These are phyloP conservation scores for Pomacea canaliculata DNA, from an alignment of 2,888 invertebrate species.

Conservation along the genomic window DNA sequence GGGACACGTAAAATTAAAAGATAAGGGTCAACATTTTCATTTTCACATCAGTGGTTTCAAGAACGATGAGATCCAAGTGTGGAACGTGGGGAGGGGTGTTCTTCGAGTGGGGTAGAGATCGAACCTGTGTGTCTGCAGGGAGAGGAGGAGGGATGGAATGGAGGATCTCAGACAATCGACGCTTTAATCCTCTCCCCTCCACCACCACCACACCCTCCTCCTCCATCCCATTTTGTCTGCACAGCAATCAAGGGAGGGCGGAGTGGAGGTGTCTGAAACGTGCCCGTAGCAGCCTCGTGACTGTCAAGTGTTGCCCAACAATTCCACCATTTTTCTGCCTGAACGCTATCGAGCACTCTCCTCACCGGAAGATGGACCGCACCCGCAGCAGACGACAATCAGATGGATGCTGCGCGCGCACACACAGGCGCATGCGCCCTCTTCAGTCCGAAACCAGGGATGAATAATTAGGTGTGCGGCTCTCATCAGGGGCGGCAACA, in stretches of 20 bases:
- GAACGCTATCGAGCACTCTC: not conserved
- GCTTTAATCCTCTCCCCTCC: not conserved
- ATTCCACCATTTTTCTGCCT: not conserved
- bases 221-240: not conserved
- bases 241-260: not conserved
- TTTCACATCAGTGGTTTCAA: too few species aligned
- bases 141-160: too few species aligned
- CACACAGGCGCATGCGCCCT: too few species aligned
- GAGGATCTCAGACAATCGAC: too few species aligned
- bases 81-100: too few species aligned
- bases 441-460: not conserved
- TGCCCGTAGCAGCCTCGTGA: not conserved
- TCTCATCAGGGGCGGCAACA: not conserved
- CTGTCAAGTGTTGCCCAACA: not conserved
- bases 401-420: too few species aligned
- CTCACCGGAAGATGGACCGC: too few species aligned
- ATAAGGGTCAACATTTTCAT: slow-evolving; percentile 2
- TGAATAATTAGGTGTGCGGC: not conserved
- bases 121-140: not conserved
- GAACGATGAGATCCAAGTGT: too few species aligned
- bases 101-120: too few species aligned
- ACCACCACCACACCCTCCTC: not conserved
- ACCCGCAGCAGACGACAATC: too few species aligned
- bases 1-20: not conserved
- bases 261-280: too few species aligned